Conservation (phyloP, 1,140 invertebrate species). For the Mylabris phalerata region DNA sequence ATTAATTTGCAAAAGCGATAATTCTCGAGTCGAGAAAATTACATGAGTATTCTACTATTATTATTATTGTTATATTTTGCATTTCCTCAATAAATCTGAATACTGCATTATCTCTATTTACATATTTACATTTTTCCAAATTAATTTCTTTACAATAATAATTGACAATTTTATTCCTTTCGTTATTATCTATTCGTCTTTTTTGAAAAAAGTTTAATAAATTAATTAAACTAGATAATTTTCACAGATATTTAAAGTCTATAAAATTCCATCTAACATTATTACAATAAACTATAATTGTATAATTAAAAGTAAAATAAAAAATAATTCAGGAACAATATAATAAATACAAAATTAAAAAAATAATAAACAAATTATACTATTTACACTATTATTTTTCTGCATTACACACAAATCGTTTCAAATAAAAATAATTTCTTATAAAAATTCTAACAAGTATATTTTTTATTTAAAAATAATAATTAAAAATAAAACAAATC, state of each 20-base stretch:
- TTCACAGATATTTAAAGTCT: constrained; percentile 20
- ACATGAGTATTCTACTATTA: too few relatives aligned
- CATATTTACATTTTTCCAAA: constrained; percentile 33
- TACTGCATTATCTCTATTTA: constrained; percentile 14
- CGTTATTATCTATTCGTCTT: neutral
- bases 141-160: constrained; percentile 1
- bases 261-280: constrained; percentile 12
- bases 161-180: constrained; percentile 1
- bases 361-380: constrained; percentile 32
- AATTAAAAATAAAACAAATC: constrained; percentile 35
- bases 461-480: constrained; percentile 8
- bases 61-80: too few relatives aligned
- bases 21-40: too few relatives aligned
- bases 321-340: constrained; percentile 39
- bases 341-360: constrained; percentile 37
- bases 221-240: constrained; percentile 14
- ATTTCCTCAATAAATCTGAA: too few relatives aligned
- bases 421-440: constrained; percentile 36
- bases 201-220: constrained; percentile 13
- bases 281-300: constrained; percentile 24
- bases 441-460: constrained; percentile 36
- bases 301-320: neutral
- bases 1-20: too few relatives aligned
- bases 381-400: constrained; percentile 11
- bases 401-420: constrained; percentile 14